These are phyloP conservation scores for Luperina testacea DNA, from an alignment of 2,888 invertebrate genomes.

Conservation along the genomic window DNA sequence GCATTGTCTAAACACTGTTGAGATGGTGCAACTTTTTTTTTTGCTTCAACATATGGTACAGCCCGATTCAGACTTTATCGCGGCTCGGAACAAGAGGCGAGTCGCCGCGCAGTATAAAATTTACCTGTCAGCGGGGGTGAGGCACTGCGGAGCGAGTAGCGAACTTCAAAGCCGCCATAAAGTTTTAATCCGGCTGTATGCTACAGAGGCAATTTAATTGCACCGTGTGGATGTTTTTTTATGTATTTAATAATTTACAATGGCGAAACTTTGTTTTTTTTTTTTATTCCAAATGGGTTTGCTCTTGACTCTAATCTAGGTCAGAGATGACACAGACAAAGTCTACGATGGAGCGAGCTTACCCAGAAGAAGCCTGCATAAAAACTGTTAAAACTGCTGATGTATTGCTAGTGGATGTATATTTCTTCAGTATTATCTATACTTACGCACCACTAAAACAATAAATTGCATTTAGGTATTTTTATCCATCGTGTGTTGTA, in stretches of 20 bases:
- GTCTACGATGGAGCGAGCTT: no score
- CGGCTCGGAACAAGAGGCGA: background rate
- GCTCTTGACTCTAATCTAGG: no score
- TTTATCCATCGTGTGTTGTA: background rate
- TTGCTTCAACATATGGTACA: background rate
- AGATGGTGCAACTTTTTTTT: background rate
- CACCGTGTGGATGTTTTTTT: background rate
- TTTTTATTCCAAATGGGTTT: no score
- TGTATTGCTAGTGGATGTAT: background rate
- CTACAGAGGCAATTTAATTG: background rate
- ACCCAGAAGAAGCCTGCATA: no score
- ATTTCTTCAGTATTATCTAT: constrained; percentile 2
- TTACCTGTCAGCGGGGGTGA: background rate
- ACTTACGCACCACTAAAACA: background rate
- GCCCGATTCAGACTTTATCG: background rate
- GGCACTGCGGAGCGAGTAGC: background rate
- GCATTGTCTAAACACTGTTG: background rate
- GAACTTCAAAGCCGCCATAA: background rate
- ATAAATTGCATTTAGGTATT: background rate
- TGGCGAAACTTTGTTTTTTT: no score
- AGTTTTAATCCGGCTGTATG: no score
- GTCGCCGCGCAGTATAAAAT: background rate
- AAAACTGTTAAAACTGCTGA: no score
- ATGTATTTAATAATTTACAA: background rate
- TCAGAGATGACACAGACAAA: no score